Percentiles rank a stretch among this genome's conserved stretches.
These are phyloP conservation scores for Pachypanchax playfairii DNA, from an alignment of 2,113 vertebrate genomes.

Conservation along the genomic window DNA sequence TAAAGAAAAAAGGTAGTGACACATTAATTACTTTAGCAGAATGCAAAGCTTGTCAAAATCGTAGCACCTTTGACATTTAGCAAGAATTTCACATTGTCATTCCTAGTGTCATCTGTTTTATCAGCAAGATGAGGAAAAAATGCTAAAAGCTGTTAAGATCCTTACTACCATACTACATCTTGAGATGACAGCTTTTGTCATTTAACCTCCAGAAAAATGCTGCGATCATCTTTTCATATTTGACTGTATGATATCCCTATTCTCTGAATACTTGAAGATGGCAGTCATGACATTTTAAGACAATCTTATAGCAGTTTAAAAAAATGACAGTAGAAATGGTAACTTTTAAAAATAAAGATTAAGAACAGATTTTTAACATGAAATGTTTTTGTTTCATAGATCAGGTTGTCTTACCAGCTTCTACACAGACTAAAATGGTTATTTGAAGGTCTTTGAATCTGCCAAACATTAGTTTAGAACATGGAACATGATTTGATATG, in stretches of 20 bases:
- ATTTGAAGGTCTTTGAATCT: too few relatives aligned
- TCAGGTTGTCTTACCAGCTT: too few relatives aligned
- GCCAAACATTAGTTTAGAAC: too few relatives aligned
- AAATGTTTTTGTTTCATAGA: too few relatives aligned
- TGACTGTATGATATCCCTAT: conserved; percentile 18
- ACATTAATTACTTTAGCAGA: conserved; percentile 58
- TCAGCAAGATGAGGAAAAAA: conserved; percentile 42
- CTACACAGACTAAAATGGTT: too few relatives aligned
- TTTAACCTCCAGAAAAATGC: conserved; percentile 28
- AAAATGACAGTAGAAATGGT: background rate
- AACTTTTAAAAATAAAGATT: too few relatives aligned
- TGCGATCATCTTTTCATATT: conserved; percentile 21
- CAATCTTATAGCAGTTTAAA: conserved; percentile 7
- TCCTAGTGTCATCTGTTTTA: conserved; percentile 52
- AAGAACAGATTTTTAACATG: too few relatives aligned
- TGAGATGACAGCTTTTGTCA: conserved; percentile 38
- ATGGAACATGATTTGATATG: too few relatives aligned
- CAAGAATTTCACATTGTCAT: conserved; percentile 47
- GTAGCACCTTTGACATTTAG: conserved; percentile 69
- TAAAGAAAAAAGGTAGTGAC: conserved; percentile 57
- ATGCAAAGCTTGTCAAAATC: conserved; percentile 64
- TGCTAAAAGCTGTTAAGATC: conserved; percentile 32
- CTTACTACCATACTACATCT: conserved; percentile 30
- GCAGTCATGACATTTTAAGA: conserved; percentile 41
- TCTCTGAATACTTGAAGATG: conserved; percentile 6